Evolutionary conservation across 2,113 vertebrate genomes (phyloP).

Genomic region (Chloebia gouldiae): DNA sequence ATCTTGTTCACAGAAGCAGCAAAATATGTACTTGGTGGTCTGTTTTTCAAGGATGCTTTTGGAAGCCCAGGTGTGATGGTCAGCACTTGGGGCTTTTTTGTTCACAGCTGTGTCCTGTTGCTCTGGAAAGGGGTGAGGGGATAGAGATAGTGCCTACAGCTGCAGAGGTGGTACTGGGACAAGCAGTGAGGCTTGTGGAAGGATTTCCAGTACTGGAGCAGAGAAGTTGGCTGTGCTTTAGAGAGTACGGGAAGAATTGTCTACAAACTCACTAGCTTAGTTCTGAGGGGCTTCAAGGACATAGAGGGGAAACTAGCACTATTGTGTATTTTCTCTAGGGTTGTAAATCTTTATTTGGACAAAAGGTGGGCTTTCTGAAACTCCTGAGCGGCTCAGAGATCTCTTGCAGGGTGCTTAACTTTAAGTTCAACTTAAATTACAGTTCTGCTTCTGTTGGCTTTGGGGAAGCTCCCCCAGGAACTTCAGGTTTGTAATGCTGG

Average conservation of each 20-base stretch:
- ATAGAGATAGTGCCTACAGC: background rate
- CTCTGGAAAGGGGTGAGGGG: background rate
- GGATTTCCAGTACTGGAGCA: rapidly evolving
- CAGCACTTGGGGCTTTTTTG: background rate
- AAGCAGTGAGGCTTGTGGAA: background rate
- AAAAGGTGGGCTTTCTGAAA: background rate
- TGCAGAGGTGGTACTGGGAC: background rate
- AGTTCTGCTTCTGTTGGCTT: background rate
- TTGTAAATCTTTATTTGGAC: background rate
- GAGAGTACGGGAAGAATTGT: background rate
- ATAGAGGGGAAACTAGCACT: rapidly evolving
- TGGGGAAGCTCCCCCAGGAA: background rate
- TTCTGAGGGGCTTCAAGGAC: background rate
- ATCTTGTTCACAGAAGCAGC: background rate
- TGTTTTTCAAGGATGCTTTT: background rate
- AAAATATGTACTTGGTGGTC: background rate
- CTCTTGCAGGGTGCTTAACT: background rate
- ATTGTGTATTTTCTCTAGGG: background rate
- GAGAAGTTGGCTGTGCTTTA: background rate
- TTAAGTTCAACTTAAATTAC: background rate
- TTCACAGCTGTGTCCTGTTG: background rate
- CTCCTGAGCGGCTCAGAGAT: background rate
- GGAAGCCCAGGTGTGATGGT: background rate
- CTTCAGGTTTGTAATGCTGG: background rate
- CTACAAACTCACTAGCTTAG: background rate